Evolutionary conservation across 2,888 invertebrate species (phyloP), one percentile per base, ranked within the genome.

Genomic region (Lasioglossum pauxillum): DNA sequence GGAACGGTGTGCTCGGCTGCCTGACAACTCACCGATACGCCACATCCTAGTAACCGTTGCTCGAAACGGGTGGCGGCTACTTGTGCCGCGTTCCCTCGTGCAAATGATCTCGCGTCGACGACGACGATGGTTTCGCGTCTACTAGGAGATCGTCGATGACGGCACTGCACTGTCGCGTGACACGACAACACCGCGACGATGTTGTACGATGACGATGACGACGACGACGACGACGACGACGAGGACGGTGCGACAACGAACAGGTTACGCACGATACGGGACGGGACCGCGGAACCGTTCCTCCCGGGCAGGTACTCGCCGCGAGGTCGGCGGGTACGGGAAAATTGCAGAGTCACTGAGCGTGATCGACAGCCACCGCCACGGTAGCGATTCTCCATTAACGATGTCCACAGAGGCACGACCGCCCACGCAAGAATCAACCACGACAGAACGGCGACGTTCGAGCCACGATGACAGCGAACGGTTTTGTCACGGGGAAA

Each of bases 21-120:
- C 89, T 90, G 89, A 93, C 89, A 90, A 94, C 94, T 94, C 93
- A 94, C 94, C 94, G 92, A 92, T 92, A 92, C 92, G 93, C 94
- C 94, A 93, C 94, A 94, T 93, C 93, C 91, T 92, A 91, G 92
- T 87, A 83, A 88, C 91, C 83, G 91, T 85, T 88, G 83, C 86
- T 88, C 75, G 78, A 78, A 83, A 85, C 86, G 83, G 80, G 67
- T 75, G 75, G 74, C 80, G 76, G 73, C 73, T 75, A 69, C 80
- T 75, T 75, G 77, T 71, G 78, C 83, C 84, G 78, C 80, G 84
- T 86, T 84, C 85, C 83, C 83, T 74, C 46, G 76, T 78, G 83
- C 60, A 75, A 73, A 41, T 67, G 76, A 23, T 78, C 72, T 84
- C 78, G 76, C 74, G 78, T 57, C 57, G 60, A 78, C 71, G 31